These are phyloP conservation scores for Cybosia mesomella DNA, from an alignment of 2,888 invertebrate species.

Conservation along the genomic window DNA sequence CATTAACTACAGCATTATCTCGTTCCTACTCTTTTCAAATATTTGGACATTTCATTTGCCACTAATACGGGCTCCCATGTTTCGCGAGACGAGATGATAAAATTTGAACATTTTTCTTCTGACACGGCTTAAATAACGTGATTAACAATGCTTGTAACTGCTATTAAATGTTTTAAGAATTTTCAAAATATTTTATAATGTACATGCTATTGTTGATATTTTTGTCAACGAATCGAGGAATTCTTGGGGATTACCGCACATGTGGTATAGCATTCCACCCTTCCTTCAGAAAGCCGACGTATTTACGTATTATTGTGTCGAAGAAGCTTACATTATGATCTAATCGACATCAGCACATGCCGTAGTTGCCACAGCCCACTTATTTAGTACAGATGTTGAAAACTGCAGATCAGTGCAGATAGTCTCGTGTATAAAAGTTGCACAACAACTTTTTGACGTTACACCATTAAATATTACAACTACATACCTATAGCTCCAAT, in stretches of 20 bases:
- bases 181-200: background rate
- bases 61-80: conserved; percentile 25
- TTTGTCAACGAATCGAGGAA: background rate
- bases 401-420: too few species aligned
- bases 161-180: background rate
- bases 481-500: too few species aligned
- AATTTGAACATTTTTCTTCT: conserved; percentile 32
- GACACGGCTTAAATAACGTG: background rate
- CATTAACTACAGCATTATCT: conserved; percentile 79
- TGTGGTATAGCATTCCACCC: background rate
- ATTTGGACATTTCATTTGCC: conserved; percentile 73
- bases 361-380: background rate
- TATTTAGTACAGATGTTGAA: background rate
- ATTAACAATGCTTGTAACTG: background rate
- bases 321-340: too few species aligned
- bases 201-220: background rate
- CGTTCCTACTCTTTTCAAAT: conserved; percentile 72
- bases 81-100: conserved; percentile 42
- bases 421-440: too few species aligned
- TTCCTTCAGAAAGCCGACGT: too few species aligned
- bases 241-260: background rate
- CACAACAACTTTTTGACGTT: too few species aligned
- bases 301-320: too few species aligned
- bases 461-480: too few species aligned
- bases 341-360: background rate